Conservation (phyloP, 1,140 invertebrate species). For the Homalodisca vitripennis region DNA sequence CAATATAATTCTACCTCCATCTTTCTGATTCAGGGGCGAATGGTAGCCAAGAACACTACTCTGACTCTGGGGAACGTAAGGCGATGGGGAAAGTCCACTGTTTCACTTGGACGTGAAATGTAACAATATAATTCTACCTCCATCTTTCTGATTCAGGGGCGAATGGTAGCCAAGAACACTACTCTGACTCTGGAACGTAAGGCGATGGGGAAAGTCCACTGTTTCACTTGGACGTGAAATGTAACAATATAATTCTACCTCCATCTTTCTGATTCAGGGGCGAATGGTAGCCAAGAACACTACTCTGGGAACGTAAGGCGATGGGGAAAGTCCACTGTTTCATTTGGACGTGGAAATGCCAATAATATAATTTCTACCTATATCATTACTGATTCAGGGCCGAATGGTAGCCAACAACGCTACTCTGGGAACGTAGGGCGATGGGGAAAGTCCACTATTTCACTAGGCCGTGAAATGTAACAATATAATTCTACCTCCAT, state of each 20-base stretch:
- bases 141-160: too few relatives aligned
- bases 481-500: too few relatives aligned
- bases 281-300: constrained; percentile 64
- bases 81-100: constrained; percentile 50
- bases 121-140: too few relatives aligned
- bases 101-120: constrained; percentile 52
- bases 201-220: constrained; percentile 51
- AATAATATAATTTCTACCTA: constrained; percentile 51
- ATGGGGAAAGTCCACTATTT: constrained; percentile 50
- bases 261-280: constrained; percentile 44
- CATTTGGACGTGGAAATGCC: constrained; percentile 65
- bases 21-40: too few relatives aligned
- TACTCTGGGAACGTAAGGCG: constrained; percentile 75
- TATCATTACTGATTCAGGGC: constrained; percentile 49
- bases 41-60: too few relatives aligned
- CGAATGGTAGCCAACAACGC: constrained; percentile 64
- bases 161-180: too few relatives aligned
- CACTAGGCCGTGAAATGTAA: constrained; percentile 52
- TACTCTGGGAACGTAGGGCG: constrained; percentile 66
- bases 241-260: too few relatives aligned
- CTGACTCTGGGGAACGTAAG: too few relatives aligned
- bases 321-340: constrained; percentile 82
- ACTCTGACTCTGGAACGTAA: too few relatives aligned
- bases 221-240: constrained; percentile 51
- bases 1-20: too few relatives aligned